Base-by-base conservation (phyloP, 2,113 vertebrate species). In the Suricata suricatta region DNA sequence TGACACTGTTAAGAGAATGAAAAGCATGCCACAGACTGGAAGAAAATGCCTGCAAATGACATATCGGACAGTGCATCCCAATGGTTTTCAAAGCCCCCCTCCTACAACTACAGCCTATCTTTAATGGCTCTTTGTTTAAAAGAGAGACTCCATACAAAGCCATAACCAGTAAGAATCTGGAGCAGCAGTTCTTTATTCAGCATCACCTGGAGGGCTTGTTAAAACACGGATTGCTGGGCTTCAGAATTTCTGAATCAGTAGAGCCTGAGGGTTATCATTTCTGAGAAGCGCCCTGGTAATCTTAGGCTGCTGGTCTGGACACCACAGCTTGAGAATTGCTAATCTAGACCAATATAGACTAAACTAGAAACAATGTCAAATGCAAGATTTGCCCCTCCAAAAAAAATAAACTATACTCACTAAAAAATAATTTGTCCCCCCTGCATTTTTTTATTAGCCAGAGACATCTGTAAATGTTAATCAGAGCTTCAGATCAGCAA, bases 401-500 rank as follows among this genome's bases (percentile, higher is more conserved):
- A 12, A 7, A 60, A 95, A 96, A 68, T 76, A 90, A 83, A 72
- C 74, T 69, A 33, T 80, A 74, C 17, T 80, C 84, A 77, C 66
- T 50, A 83, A 87, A 66, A 96, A 95, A 97, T 69, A 33, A 91
- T 35, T 50, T 82, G 69, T 72, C 3, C 47, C n/a, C 15, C 15
- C 12, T 25, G 14, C 50, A 54, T 54, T 16, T 71, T 84, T 93
- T 69, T 57, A 95, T 71, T 94, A 84, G 35, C 84, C 87, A 33
- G n/a, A 81, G 85, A 94, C n/a, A 88, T 76, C 84, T 84, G 33
- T 91, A 81, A 64, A 41, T 63, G 76, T 31, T 77, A 31, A 89
- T 91, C 68, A 92, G 79, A 71, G 25, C 14, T 80, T 95, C 84
- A 64, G 85, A 88, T 92, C 84, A 81, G 88, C 52, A 72, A 90